A percentile compares a stretch with the other conserved stretches of the same genome.
phyloP scores from a whole-genome alignment of 1,140 invertebrate genomes.

The Ceratina japonica region DNA sequence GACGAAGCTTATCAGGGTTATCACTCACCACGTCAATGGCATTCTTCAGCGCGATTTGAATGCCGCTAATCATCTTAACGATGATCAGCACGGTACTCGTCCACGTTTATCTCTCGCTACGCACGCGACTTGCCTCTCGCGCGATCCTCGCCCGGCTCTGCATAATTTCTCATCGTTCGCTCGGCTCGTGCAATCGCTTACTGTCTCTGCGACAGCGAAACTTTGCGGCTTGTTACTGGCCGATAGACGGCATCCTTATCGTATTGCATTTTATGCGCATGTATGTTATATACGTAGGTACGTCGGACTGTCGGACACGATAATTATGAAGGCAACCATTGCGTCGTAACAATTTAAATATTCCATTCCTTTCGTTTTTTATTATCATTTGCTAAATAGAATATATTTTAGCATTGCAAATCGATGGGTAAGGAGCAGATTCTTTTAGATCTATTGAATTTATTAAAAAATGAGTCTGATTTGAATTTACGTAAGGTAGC shows the following conservation, averaged over 20 bases:
- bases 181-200: constrained; percentile 15
- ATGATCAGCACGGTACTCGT: not conserved
- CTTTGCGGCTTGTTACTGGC: constrained; percentile 36
- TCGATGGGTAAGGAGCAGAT: too few relatives aligned
- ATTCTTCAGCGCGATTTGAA: constrained; percentile 79
- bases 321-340: too few relatives aligned
- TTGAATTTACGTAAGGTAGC: not conserved
- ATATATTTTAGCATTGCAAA: too few relatives aligned
- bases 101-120: constrained; percentile 26
- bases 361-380: too few relatives aligned
- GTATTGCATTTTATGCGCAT: too few relatives aligned
- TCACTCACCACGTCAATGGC: constrained; percentile 80
- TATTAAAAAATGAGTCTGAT: too few relatives aligned
- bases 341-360: too few relatives aligned
- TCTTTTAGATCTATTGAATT: too few relatives aligned
- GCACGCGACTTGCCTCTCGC: constrained; percentile 3
- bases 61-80: constrained; percentile 77
- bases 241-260: too few relatives aligned
- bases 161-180: constrained; percentile 41
- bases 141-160: not conserved
- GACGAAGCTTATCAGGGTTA: constrained; percentile 16
- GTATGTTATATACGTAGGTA: too few relatives aligned
- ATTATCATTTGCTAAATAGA: too few relatives aligned
- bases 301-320: too few relatives aligned
- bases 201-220: constrained; percentile 39